These are phyloP conservation scores for Corythucha ciliata DNA, from an alignment of 2,888 invertebrate species.

Conservation along the genomic window DNA sequence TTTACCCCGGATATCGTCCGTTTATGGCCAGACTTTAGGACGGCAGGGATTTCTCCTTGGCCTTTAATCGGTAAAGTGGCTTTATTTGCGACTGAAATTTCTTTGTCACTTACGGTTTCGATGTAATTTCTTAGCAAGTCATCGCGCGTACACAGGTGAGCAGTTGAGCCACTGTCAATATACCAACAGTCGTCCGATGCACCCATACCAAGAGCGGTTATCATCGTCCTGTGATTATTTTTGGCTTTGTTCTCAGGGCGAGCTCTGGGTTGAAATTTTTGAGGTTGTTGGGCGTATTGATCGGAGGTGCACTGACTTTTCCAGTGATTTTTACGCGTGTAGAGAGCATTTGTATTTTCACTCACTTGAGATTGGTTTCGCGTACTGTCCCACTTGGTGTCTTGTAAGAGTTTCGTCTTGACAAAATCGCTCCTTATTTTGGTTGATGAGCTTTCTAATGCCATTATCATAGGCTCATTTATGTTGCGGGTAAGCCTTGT, in stretches of 20 bases:
- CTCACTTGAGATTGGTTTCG: background rate
- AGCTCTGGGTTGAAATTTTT: background rate
- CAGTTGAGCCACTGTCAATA: constrained; percentile 20
- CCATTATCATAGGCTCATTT: constrained; percentile 6
- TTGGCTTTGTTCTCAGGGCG: background rate
- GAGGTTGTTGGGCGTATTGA: background rate
- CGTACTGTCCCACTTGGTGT: background rate
- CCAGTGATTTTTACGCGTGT: background rate
- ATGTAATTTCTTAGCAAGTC: constrained; percentile 15
- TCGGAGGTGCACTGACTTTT: background rate
- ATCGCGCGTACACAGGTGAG: constrained; percentile 17
- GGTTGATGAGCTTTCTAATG: background rate
- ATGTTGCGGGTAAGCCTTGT: constrained; percentile 1
- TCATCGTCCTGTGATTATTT: background rate
- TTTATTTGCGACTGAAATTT: constrained; percentile 15
- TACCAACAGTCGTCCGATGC: constrained; percentile 7
- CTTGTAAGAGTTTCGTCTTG: constrained; percentile 3
- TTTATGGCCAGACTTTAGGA: constrained; percentile 17
- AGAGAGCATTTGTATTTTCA: background rate
- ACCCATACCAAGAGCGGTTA: background rate
- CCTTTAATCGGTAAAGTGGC: constrained; percentile 14
- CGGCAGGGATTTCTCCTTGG: constrained; percentile 18
- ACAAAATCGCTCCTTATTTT: constrained; percentile 2
- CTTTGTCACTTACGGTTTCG: background rate
- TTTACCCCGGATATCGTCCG: constrained; percentile 20